Percentiles rank a stretch among this genome's conserved stretches.
Evolutionary conservation across 2,888 invertebrate genomes (phyloP).

Genomic region (Druceiella hillmani): DNA sequence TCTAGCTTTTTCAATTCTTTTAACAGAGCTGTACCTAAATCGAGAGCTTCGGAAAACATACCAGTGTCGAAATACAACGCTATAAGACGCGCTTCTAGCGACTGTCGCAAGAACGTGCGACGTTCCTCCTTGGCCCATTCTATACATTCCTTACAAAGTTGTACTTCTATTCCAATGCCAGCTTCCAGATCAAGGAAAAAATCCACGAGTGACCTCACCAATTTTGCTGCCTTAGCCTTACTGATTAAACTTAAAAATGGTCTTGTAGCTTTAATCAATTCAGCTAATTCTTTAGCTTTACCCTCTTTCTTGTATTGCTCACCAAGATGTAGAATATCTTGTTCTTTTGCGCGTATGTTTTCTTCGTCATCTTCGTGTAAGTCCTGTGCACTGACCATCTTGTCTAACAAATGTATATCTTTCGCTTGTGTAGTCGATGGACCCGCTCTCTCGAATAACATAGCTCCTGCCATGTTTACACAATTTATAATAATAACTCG

Average conservation of each 20-base stretch:
- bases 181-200: constrained; percentile 96
- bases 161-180: constrained; percentile 90
- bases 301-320: constrained; percentile 89
- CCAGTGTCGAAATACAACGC: constrained; percentile 92
- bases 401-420: constrained; percentile 66
- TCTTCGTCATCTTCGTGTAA: constrained; percentile 82
- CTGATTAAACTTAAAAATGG: constrained; percentile 94
- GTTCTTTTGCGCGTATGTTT: constrained; percentile 86
- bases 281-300: constrained; percentile 87
- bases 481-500: too few species aligned
- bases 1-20: constrained; percentile 97
- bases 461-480: constrained; percentile 79
- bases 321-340: constrained; percentile 89
- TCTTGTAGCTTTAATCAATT: constrained; percentile 90
- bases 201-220: constrained; percentile 95
- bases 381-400: constrained; percentile 73
- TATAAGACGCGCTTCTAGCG: constrained; percentile 89
- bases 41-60: constrained; percentile 81
- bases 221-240: constrained; percentile 98
- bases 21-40: constrained; percentile 79
- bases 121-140: constrained; percentile 99
- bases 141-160: constrained; percentile 95
- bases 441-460: constrained; percentile 80
- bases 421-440: constrained; percentile 70
- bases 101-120: constrained; percentile 94